Conservation (phyloP, 2,113 vertebrate genomes). For the Eolophus roseicapilla region DNA sequence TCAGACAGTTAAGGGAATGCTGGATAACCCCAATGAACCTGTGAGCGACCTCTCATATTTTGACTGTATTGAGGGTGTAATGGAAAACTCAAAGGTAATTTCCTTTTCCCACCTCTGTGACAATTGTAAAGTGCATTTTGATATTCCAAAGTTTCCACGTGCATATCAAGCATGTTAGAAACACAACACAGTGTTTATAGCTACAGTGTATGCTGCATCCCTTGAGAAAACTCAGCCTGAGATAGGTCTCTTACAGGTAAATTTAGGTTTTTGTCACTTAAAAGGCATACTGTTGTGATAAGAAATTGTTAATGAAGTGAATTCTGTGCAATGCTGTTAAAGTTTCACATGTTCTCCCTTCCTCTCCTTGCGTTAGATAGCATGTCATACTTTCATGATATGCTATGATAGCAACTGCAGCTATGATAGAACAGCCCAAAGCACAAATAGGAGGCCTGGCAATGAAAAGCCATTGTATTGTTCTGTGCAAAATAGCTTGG, state of each 20-base stretch:
- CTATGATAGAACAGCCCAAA: not conserved
- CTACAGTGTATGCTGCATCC: not conserved
- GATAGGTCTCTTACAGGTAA: not conserved
- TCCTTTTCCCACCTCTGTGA: not conserved
- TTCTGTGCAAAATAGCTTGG: not conserved
- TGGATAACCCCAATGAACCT: constrained; percentile 94
- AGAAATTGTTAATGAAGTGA: not conserved
- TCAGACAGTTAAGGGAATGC: constrained; percentile 93
- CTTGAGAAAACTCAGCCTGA: not conserved
- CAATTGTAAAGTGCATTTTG: not conserved
- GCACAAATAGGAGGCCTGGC: not conserved
- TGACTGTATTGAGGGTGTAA: constrained; percentile 97
- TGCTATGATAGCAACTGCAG: not conserved
- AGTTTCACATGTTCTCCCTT: not conserved
- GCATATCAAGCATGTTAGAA: not conserved
- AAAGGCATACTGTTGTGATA: not conserved
- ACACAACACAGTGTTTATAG: not conserved
- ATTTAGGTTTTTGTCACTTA: not conserved
- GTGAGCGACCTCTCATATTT: constrained; percentile 98
- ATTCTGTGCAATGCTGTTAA: not conserved
- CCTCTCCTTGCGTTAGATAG: not conserved
- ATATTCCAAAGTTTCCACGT: not conserved
- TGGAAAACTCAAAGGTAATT: constrained; percentile 98
- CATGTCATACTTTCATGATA: not conserved
- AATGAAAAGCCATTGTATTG: not conserved